Evolutionary conservation across 2,797 vertebrate genomes (phyloP).

Genomic region (Euphonia xanthogaster): DNA sequence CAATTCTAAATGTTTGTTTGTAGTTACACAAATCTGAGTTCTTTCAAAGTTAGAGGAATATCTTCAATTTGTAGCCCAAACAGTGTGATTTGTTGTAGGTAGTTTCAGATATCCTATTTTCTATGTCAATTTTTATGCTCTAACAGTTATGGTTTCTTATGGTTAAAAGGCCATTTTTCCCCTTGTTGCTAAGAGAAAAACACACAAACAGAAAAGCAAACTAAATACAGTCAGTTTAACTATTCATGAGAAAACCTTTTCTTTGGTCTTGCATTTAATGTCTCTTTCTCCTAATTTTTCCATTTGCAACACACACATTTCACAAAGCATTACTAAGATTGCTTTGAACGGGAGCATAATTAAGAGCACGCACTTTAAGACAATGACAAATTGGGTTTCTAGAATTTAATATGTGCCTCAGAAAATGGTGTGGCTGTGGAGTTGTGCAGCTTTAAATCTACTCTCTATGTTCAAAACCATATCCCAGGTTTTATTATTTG

Average conservation of each 20-base stretch:
- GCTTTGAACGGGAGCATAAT: not conserved
- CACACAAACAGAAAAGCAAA: conserved; percentile 40
- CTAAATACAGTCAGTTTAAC: not conserved
- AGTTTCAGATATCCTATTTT: not conserved
- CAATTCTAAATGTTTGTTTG: not conserved
- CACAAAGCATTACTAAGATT: not conserved
- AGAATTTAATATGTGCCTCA: not conserved
- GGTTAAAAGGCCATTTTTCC: not conserved
- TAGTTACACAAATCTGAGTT: not conserved
- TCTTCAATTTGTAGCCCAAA: not conserved
- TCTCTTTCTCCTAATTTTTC: not conserved
- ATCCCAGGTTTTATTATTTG: not conserved
- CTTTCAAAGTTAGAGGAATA: not conserved
- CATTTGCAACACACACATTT: not conserved
- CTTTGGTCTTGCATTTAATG: not conserved
- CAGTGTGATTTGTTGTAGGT: not conserved
- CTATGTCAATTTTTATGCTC: not conserved
- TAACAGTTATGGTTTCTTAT: not conserved
- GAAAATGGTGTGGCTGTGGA: not conserved
- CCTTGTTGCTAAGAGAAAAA: conserved; percentile 58
- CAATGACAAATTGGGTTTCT: not conserved
- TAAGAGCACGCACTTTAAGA: not conserved
- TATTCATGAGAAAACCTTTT: not conserved
- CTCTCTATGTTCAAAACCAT: not conserved
- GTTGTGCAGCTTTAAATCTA: not conserved